phyloP scores from a whole-genome alignment of 2,888 invertebrate species.

The Mesorhabditis belari region DNA sequence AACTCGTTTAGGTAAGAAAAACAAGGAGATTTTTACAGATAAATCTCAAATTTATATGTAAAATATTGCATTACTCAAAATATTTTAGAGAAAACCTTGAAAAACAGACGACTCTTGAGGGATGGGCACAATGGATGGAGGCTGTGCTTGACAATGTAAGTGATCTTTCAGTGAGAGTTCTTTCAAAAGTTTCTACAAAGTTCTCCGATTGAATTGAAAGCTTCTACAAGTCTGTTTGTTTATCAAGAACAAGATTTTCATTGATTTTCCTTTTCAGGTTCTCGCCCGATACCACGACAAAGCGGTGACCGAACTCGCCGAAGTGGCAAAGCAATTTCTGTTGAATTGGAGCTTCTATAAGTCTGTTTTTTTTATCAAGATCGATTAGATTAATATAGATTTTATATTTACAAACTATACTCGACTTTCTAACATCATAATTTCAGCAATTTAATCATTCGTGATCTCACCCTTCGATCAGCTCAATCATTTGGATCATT shows the following conservation, averaged over 20 bases:
- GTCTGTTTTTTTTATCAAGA: constrained; percentile 46
- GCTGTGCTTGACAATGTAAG: constrained; percentile 71
- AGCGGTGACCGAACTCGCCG: constrained; percentile 65
- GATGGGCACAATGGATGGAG: constrained; percentile 97
- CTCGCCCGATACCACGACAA: constrained; percentile 74
- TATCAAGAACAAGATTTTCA: background rate
- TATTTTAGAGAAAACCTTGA: constrained; percentile 67
- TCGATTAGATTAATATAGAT: background rate
- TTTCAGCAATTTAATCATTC: constrained; percentile 85
- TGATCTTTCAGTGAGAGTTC: background rate
- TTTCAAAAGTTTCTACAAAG: background rate
- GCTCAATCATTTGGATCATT: constrained; percentile 98
- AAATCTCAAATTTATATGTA: too few relatives aligned
- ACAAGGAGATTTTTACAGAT: background rate
- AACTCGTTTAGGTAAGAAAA: constrained; percentile 29
- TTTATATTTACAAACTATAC: background rate
- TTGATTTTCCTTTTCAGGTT: constrained; percentile 56
- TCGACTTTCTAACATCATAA: background rate
- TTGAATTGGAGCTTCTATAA: constrained; percentile 98
- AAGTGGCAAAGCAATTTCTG: constrained; percentile 81
- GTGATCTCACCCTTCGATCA: constrained; percentile 87
- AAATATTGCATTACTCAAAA: too few relatives aligned
- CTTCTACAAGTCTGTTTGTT: background rate
- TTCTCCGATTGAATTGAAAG: background rate
- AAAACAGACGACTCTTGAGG: constrained; percentile 79